Evolutionary conservation across 2,888 invertebrate species (phyloP).

Genomic region (Mimachlamys varia): DNA sequence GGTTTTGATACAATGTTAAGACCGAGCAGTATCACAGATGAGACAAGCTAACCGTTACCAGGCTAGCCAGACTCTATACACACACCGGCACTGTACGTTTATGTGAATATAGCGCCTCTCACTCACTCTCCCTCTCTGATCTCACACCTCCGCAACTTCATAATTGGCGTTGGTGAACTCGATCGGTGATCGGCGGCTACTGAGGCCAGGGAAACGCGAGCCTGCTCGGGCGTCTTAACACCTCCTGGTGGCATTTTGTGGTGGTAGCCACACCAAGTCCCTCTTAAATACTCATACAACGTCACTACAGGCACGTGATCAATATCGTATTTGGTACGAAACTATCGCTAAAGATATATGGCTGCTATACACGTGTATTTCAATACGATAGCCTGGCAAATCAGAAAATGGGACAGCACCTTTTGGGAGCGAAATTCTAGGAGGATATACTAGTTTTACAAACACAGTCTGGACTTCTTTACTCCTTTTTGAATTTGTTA

Average conservation of each 20-base stretch:
- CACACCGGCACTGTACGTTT: neutral
- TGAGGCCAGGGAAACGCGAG: neutral
- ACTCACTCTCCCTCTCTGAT: neutral
- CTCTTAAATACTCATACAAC: constrained; percentile 18
- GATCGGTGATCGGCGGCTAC: neutral
- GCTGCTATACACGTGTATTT: neutral
- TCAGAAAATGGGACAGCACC: neutral
- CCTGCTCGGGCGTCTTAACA: neutral
- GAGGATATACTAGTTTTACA: too few relatives aligned
- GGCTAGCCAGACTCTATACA: neutral
- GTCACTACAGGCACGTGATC: neutral
- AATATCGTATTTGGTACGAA: constrained; percentile 2
- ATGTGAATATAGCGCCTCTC: neutral
- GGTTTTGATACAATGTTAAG: too few relatives aligned
- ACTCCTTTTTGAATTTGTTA: too few relatives aligned
- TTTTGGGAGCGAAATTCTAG: too few relatives aligned
- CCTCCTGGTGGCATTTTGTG: neutral
- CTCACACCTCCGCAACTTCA: neutral
- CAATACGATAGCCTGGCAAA: neutral
- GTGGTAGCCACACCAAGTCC: neutral
- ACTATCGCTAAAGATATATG: constrained; percentile 18
- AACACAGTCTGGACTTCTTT: too few relatives aligned
- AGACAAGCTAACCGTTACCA: neutral
- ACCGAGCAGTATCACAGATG: too few relatives aligned
- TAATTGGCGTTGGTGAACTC: constrained; percentile 11